Evolutionary conservation across 2,888 invertebrate genomes (phyloP), one percentile per base, ranked within the genome.

Genomic region (Gymnosoma rotundatum): DNA sequence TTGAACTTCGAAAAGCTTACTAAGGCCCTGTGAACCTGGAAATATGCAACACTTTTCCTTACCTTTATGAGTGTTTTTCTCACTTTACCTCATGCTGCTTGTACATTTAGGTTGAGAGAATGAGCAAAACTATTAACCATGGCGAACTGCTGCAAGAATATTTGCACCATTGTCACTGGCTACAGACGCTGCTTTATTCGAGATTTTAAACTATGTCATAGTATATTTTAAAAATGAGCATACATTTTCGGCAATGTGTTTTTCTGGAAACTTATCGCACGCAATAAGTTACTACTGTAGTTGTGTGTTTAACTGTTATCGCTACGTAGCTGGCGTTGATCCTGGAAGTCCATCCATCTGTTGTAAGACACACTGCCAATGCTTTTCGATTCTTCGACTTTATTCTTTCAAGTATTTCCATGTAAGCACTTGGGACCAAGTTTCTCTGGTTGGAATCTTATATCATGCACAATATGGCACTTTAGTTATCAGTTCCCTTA

Each of bases 121-220:
- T 78, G 78, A 3, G 76, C 82, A 25, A 78, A 82, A 38, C 82
- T 78, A n/a, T 56, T 48, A 12, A 61, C 50, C 61, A 14, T 14
- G 58, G 14, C 70, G 67, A 42, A 78, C 54, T 10, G 69, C 78
- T 20, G 74, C 54, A 36, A 48, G 52, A 50, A 81, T 76, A 38
- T 81, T 81, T 14, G 69, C 69, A 70, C 10, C 54, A 42, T 78
- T 72, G 38, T 83, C 78, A 16, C 64, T 78, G 2, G 78, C 70
- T 21, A 56, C 20, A 12, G 42, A 9, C 12, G 42, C 12, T 5
- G 12, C 42, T 42, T 42, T 42, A 42, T 42, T 42, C 1, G 9
- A 42, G 9, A 42, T 42, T 6, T 42, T 20, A 18, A 20, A 52
- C 8, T 52, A 18, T 7, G 20, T n/a, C 52, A 52, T 20, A 48